phyloP scores from a whole-genome alignment of 2,888 invertebrate genomes.

The Chydorus sphaericus region DNA sequence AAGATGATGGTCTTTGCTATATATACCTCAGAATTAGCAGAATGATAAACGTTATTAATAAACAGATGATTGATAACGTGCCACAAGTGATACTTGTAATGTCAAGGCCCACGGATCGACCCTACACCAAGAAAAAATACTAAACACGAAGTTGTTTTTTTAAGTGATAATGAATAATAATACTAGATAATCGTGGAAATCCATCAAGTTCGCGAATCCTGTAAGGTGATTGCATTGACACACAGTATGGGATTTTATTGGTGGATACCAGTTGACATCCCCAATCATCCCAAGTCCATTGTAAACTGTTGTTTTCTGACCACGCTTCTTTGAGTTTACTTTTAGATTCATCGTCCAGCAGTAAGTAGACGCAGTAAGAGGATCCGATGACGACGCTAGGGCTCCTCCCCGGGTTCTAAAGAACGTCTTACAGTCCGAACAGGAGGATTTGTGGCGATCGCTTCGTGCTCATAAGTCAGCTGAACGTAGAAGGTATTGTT shows the following conservation, averaged over 20 bases:
- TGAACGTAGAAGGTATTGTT: not conserved
- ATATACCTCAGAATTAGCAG: slow-evolving; percentile 30
- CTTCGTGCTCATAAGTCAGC: slow-evolving; percentile 9
- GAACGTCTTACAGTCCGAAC: slow-evolving; percentile 10
- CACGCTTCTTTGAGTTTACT: not conserved
- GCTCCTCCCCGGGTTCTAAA: slow-evolving; percentile 14
- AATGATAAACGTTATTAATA: slow-evolving; percentile 18
- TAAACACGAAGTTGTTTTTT: not conserved
- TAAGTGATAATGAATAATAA: not conserved
- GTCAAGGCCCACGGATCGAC: slow-evolving; percentile 21
- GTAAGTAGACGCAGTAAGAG: slow-evolving; percentile 8
- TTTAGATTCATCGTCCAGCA: not conserved
- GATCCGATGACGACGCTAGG: slow-evolving; percentile 15
- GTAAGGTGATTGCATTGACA: slow-evolving; percentile 30
- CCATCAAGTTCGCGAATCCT: slow-evolving; percentile 30
- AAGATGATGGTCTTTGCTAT: not conserved
- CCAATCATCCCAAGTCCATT: slow-evolving; percentile 20
- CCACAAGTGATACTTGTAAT: slow-evolving; percentile 21
- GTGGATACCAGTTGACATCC: slow-evolving; percentile 23
- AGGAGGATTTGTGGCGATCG: slow-evolving; percentile 6
- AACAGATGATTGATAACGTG: slow-evolving; percentile 16
- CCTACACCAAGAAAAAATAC: slow-evolving; percentile 16
- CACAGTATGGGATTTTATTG: slow-evolving; percentile 26
- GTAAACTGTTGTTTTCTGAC: not conserved
- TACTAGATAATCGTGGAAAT: slow-evolving; percentile 25